Conservation (phyloP, 2,797 vertebrate genomes). For the Stomatorhinus walkeri region DNA sequence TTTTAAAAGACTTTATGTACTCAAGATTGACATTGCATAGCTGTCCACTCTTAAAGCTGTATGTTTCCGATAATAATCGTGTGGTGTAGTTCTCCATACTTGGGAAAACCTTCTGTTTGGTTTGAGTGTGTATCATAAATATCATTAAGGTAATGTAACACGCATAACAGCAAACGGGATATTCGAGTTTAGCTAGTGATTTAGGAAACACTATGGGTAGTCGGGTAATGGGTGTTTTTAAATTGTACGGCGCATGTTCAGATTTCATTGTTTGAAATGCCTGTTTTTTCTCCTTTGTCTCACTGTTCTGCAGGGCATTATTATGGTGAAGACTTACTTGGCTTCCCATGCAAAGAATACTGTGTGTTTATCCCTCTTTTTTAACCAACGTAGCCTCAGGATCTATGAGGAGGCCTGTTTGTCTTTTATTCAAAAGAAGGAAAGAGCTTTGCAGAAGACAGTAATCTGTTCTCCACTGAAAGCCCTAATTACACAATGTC, state of each 20-base stretch:
- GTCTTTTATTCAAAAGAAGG: background rate
- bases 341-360: background rate
- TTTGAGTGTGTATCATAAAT: background rate
- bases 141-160: background rate
- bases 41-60: background rate
- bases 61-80: background rate
- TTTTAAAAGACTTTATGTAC: background rate
- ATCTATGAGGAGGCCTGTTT: background rate
- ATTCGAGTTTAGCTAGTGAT: background rate
- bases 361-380: background rate
- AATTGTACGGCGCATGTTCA: background rate
- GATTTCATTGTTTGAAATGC: background rate
- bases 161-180: background rate
- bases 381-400: background rate
- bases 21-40: background rate
- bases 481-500: background rate
- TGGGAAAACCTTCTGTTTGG: background rate
- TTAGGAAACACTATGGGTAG: background rate
- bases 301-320: background rate
- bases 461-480: background rate
- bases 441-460: background rate
- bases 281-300: background rate
- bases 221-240: background rate
- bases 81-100: background rate
- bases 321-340: background rate